Evolutionary conservation across 2,797 vertebrate genomes (phyloP), one percentile per base, ranked within the genome.

Genomic region (Platalea minor): DNA sequence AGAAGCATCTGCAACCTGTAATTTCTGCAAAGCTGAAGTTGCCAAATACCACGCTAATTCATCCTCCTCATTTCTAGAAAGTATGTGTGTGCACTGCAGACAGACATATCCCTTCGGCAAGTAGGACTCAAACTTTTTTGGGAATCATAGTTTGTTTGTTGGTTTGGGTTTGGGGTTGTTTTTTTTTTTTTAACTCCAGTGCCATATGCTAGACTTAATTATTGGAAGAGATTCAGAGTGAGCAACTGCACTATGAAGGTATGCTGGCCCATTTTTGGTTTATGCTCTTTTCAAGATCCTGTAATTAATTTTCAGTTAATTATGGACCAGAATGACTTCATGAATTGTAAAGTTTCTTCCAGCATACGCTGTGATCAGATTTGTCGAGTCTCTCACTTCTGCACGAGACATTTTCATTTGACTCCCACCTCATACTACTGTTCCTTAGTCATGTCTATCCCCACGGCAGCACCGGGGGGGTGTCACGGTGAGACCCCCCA

Each of bases 171-270:
- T 37, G 25, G 46, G 11, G 12, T 35, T 57, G 5, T n/a, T 37
- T 50, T n/a, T 7, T 80, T 77, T 78, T 80, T 85, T 90, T 74
- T 8, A 65, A 81, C 73, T 96, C 53, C 20, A 11, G 24, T 88
- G 51, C 70, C 96, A 95, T 97, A 97, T 97, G 96, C 85, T 95
- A 93, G 93, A 75, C 85, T 96, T 96, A 95, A 94, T 96, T 96
- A 90, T 96, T 97, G 96, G 96, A 97, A 88, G 65, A 93, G 43
- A 84, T 96, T 97, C 95, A 97, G 94, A 92, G 89, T 88, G 92
- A 97, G 95, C 96, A 97, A 96, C 85, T 96, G 94, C 53, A 92
- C 77, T 91, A 60, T 28, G 88, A 96, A 96, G 95, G 95, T 95
- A 96, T 88, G 94, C 94, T 96, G 89, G 95, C 94, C 90, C 96